Conservation (phyloP, 2,888 invertebrate genomes). For the Epinotia demarniana region DNA sequence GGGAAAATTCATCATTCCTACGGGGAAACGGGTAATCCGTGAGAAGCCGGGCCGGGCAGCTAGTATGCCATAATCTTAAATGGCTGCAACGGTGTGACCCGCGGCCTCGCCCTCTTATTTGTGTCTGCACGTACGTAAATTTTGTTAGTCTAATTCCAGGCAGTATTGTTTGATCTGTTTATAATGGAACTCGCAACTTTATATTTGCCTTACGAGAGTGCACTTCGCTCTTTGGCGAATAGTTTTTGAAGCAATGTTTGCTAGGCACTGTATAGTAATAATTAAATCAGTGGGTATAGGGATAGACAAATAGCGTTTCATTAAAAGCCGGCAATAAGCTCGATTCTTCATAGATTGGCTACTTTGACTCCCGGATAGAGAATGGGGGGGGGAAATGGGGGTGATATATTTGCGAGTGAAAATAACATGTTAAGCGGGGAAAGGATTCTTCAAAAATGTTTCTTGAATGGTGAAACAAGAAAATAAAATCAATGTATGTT, state of each 20-base stretch:
- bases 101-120: constrained; percentile 33
- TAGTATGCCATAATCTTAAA: too few relatives aligned
- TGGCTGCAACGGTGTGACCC: constrained; percentile 31
- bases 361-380: too few relatives aligned
- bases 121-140: constrained; percentile 43
- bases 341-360: too few relatives aligned
- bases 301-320: too few relatives aligned
- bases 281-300: not conserved
- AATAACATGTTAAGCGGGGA: not conserved
- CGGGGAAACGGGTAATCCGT: too few relatives aligned
- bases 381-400: not conserved
- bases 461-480: not conserved
- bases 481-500: constrained; percentile 9
- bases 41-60: too few relatives aligned
- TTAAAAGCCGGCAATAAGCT: too few relatives aligned
- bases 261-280: not conserved
- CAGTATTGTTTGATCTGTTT: constrained; percentile 44
- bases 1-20: too few relatives aligned
- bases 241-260: not conserved
- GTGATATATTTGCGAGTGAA: not conserved
- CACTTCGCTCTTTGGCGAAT: not conserved
- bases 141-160: constrained; percentile 46
- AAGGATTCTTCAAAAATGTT: not conserved
- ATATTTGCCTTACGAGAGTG: constrained; percentile 32
- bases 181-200: constrained; percentile 40